Conservation (phyloP, 2,113 vertebrate species). For the Carassius carassius region DNA sequence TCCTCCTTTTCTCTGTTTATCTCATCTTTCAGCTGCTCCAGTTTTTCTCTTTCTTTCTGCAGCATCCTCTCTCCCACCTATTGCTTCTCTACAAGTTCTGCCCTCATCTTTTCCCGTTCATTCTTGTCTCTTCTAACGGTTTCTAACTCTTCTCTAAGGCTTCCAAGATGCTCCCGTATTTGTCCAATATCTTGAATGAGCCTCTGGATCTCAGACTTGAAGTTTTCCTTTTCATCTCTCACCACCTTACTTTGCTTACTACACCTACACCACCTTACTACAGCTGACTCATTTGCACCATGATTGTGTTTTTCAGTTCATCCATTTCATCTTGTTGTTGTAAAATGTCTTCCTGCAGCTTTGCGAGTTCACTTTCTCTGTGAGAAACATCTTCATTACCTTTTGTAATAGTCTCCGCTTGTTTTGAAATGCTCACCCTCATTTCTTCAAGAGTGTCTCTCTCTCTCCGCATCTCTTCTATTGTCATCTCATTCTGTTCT, state of each 20-base stretch:
- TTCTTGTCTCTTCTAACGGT: conserved; percentile 31
- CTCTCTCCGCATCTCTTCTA: conserved; percentile 50
- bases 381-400: too few relatives aligned
- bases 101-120: conserved; percentile 31
- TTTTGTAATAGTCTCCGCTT: too few relatives aligned
- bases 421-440: conserved; percentile 37
- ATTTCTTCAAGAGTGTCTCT: conserved; percentile 43
- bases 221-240: conserved; percentile 33
- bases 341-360: conserved; percentile 8
- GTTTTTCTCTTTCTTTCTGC: conserved; percentile 59
- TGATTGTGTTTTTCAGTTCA: conserved; percentile 19
- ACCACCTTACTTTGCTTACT: conserved; percentile 42
- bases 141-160: conserved; percentile 33
- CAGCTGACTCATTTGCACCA: conserved; percentile 17
- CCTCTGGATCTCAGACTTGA: conserved; percentile 44
- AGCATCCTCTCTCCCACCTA: conserved; percentile 40
- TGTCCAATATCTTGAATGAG: conserved; percentile 49
- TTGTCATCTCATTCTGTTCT: conserved; percentile 19
- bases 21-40: conserved; percentile 59
- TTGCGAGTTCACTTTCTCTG: too few relatives aligned
- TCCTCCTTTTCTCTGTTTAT: conserved; percentile 49
- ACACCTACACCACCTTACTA: conserved; percentile 35
- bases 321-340: conserved; percentile 44
- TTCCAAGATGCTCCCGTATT: conserved; percentile 42
- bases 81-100: conserved; percentile 45